Base-by-base conservation (phyloP, 2,888 invertebrate genomes). In the Biston betularia region DNA sequence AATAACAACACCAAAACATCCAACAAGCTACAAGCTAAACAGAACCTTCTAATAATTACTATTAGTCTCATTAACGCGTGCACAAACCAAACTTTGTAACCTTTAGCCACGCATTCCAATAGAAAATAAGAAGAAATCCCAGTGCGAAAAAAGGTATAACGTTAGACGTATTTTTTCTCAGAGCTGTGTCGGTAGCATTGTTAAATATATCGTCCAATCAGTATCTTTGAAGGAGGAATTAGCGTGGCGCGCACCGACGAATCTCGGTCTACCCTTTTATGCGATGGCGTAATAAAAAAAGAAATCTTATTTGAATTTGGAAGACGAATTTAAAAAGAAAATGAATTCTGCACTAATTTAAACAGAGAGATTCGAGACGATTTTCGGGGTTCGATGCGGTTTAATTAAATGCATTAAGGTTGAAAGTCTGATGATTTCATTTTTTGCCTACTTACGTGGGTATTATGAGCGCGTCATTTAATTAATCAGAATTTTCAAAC, bases 171-270 rank as follows among this genome's bases (percentile, higher is more conserved):
- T 92, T 90, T 91, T n/a, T 63, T 88, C 84, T 82, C 81, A 84
- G 83, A 87, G 87, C 86, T 87, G 87, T 90, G 89, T 88, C 89
- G 87, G 89, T 88, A 89, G 87, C 88, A 88, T 91, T 92, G 90
- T 92, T 92, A 91, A 92, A 93, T 93, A 93, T 92, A 92, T 92
- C 87, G 92, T 90, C 92, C 92, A 93, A 93, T 93, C 92, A 93
- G 92, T 92, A 90, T 87, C 86, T 85, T 78, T 80, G 82, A 88
- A 87, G 83, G 74, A 88, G 86, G 85, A 93, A 92, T 92, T 92
- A 93, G 89, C 89, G 90, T 81, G 84, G 48, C 49, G 80, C 84
- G 74, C 73, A 80, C 81, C 83, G 85, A 82, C 84, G 85, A 86
- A 85, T 85, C 86, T 86, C 82, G 84, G 85, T 88, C 86, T 88